Evolutionary conservation across 23 tunicate species (phyloP).

Genomic region (Ciona savignyi): DNA sequence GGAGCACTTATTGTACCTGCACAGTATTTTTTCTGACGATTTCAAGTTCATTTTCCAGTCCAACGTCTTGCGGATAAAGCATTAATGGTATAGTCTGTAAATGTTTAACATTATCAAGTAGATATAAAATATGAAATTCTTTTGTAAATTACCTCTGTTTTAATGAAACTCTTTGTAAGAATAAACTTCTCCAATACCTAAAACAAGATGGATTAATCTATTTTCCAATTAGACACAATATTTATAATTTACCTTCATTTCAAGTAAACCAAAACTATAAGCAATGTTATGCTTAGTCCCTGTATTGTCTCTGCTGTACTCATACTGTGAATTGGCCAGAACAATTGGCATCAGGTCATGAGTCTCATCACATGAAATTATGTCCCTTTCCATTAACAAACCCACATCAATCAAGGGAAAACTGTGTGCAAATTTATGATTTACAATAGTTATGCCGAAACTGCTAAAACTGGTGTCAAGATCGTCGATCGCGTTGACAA

Average conservation of each 20-base stretch:
- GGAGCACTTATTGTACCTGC: too few relatives aligned
- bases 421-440: background rate
- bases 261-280: conserved; percentile 26
- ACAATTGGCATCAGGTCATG: conserved; percentile 30
- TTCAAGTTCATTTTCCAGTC: conserved; percentile 31
- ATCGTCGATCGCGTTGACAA: background rate
- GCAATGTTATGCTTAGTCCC: conserved; percentile 17
- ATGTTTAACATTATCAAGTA: background rate
- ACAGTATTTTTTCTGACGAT: too few relatives aligned
- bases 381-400: background rate
- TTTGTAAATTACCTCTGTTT: conserved; percentile 13
- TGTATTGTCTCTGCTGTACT: background rate
- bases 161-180: conserved; percentile 22
- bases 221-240: too few relatives aligned
- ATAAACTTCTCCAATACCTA: conserved; percentile 60
- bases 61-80: conserved; percentile 53
- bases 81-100: conserved; percentile 32
- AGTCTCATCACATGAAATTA: conserved; percentile 17
- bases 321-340: conserved; percentile 12
- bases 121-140: background rate
- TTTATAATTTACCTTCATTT: conserved; percentile 28
- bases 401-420: conserved; percentile 3
- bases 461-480: background rate
- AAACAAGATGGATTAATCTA: background rate
- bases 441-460: background rate